phyloP scores from a whole-genome alignment of 2,888 invertebrate genomes.

The Mechanitis messenoides region DNA sequence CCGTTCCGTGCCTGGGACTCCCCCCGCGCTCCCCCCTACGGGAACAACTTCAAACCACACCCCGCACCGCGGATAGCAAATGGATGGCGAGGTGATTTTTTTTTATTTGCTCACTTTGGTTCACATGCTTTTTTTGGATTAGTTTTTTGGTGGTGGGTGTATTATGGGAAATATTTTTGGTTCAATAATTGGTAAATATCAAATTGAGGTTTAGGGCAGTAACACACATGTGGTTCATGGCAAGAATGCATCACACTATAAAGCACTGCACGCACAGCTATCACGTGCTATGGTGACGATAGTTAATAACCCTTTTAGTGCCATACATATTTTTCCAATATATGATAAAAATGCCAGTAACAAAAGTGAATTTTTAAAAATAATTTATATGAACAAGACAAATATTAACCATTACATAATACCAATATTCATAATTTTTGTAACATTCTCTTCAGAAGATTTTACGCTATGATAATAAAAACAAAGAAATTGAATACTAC shows the following conservation, averaged over 20 bases:
- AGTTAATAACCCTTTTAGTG: not conserved
- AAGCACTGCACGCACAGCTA: not conserved
- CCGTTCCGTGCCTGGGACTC: constrained; percentile 28
- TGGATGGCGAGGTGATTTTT: constrained; percentile 77
- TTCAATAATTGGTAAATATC: not conserved
- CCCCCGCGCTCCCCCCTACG: constrained; percentile 24
- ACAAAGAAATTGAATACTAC: too few species aligned
- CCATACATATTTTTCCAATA: too few species aligned
- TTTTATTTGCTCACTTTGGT: constrained; percentile 60
- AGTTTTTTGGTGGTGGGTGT: constrained; percentile 21
- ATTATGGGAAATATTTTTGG: constrained; percentile 3
- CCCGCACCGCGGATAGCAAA: constrained; percentile 65
- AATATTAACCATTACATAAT: too few species aligned
- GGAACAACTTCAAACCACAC: constrained; percentile 38
- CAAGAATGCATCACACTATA: not conserved
- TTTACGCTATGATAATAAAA: too few species aligned
- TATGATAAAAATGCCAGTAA: too few species aligned
- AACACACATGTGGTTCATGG: not conserved
- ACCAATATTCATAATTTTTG: too few species aligned
- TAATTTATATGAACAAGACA: too few species aligned
- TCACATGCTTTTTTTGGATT: constrained; percentile 41
- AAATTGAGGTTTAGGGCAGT: too few species aligned
- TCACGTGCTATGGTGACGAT: not conserved
- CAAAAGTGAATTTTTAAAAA: too few species aligned
- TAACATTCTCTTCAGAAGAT: too few species aligned